Conservation (phyloP, 1,140 invertebrate species). For the Phenacoccus solenopsis region DNA sequence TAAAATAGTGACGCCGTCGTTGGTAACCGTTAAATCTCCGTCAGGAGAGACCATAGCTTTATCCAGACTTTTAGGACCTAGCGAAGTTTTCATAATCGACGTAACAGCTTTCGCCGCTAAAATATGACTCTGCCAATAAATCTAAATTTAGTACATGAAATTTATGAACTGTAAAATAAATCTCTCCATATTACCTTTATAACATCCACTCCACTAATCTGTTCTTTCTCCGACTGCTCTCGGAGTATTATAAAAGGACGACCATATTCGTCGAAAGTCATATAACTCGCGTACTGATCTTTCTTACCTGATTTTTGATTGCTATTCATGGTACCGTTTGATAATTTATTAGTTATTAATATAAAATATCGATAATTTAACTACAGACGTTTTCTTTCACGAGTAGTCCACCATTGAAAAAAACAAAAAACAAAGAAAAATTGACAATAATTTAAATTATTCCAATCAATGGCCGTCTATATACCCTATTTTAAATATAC, state of each 20-base stretch:
- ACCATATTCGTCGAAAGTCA: slow-evolving; percentile 11
- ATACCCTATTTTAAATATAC: too few relatives aligned
- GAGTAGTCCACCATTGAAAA: too few relatives aligned
- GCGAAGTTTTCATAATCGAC: not conserved
- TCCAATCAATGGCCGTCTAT: too few relatives aligned
- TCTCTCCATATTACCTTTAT: not conserved
- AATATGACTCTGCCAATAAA: not conserved
- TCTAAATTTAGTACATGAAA: not conserved
- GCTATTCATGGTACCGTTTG: not conserved
- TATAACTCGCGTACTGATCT: not conserved
- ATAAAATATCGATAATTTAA: too few relatives aligned
- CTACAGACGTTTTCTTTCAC: too few relatives aligned
- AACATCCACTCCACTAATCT: not conserved
- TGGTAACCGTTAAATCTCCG: slow-evolving; percentile 13
- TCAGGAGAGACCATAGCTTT: slow-evolving; percentile 7
- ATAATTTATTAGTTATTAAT: too few relatives aligned
- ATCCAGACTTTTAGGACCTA: slow-evolving; percentile 8
- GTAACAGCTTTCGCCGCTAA: slow-evolving; percentile 5
- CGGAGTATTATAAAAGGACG: not conserved
- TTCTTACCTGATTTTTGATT: not conserved
- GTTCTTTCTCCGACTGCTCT: not conserved
- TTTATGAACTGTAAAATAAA: not conserved
- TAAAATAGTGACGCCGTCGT: slow-evolving; percentile 15
- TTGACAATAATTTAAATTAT: too few relatives aligned
- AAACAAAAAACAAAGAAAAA: too few relatives aligned